phyloP scores from a whole-genome alignment of 2,113 vertebrate genomes.

The Pipra filicauda region DNA sequence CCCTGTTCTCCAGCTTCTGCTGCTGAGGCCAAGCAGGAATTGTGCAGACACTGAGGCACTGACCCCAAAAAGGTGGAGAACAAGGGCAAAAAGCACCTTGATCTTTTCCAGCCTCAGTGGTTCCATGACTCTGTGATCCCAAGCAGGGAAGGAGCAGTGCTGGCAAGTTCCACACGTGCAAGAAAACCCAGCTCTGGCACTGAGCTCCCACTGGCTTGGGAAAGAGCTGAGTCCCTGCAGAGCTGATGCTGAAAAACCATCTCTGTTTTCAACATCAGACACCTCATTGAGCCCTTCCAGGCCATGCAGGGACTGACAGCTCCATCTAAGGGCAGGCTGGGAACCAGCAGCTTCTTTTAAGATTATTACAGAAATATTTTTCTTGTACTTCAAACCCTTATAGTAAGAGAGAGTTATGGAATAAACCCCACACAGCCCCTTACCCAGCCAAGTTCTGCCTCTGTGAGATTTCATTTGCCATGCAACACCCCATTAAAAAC shows the following conservation, averaged over 20 bases:
- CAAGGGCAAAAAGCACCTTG: neutral
- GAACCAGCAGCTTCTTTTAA: neutral
- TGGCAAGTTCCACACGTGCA: accelerated
- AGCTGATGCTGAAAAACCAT: neutral
- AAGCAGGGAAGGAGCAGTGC: neutral
- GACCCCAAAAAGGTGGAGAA: neutral
- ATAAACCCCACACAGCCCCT: neutral
- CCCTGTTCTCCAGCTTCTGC: neutral
- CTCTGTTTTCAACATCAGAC: neutral
- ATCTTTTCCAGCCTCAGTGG: neutral
- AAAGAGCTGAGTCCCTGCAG: neutral
- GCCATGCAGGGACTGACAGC: neutral
- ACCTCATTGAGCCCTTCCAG: neutral
- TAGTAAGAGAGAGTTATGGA: neutral
- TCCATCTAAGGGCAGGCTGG: conserved; percentile 34
- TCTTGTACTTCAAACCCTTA: neutral
- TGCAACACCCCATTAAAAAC: neutral
- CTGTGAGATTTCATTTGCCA: neutral
- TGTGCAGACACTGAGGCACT: neutral
- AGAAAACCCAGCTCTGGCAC: neutral
- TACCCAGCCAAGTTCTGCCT: neutral
- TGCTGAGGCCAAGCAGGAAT: neutral
- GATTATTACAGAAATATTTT: neutral
- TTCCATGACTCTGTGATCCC: neutral
- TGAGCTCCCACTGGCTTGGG: neutral